These are phyloP conservation scores for Gorsachius goisagi DNA, from an alignment of 2,113 vertebrate species.

Conservation along the genomic window DNA sequence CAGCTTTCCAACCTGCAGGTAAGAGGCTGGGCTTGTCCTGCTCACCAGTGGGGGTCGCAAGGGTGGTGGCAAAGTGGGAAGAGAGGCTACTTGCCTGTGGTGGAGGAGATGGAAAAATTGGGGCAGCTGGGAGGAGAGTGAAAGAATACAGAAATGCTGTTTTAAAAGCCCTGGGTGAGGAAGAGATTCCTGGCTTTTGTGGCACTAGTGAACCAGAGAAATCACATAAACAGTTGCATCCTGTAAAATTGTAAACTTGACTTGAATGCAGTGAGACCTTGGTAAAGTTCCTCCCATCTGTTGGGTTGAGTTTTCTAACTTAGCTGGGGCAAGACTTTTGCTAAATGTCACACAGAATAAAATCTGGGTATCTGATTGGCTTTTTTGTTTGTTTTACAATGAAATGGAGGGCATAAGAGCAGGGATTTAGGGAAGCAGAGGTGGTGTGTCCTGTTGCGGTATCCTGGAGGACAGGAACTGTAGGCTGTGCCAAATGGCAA, in stretches of 20 bases:
- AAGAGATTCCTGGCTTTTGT: background rate
- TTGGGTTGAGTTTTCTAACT: background rate
- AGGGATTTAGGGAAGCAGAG: background rate
- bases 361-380: background rate
- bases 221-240: accelerated
- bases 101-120: background rate
- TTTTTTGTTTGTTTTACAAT: background rate
- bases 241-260: background rate
- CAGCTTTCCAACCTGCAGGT: conserved; percentile 98
- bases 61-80: background rate
- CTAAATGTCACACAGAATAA: background rate
- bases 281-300: background rate
- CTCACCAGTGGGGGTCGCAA: background rate
- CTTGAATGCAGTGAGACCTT: background rate
- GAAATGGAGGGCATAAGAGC: background rate
- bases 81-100: background rate
- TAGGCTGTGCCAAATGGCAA: background rate
- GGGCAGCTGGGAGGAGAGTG: background rate
- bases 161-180: background rate
- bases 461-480: background rate
- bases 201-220: background rate
- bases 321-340: background rate
- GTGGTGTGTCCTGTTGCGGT: background rate
- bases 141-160: background rate
- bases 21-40: background rate